Evolutionary conservation across 2,113 vertebrate species (phyloP).

Genomic region (Erythrolamprus reginae): DNA sequence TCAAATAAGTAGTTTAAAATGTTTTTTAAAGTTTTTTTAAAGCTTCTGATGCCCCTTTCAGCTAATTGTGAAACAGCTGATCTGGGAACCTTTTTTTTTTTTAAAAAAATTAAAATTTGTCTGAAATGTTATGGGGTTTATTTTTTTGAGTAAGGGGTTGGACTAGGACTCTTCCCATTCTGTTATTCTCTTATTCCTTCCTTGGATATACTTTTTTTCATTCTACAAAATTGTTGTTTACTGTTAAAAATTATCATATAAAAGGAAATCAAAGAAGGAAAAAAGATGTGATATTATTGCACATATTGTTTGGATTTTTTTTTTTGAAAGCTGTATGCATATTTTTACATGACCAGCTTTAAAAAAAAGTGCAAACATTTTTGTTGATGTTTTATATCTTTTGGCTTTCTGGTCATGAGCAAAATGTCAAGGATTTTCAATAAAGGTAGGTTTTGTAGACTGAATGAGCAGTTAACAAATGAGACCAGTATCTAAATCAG

Average conservation of each 20-base stretch:
- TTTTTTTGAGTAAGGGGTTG: background rate
- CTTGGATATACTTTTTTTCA: background rate
- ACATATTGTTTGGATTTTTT: background rate
- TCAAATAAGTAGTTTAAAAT: too few relatives aligned
- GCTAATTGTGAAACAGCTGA: too few relatives aligned
- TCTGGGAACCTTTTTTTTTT: too few relatives aligned
- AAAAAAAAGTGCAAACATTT: too few relatives aligned
- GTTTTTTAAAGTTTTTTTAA: too few relatives aligned
- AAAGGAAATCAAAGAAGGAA: background rate
- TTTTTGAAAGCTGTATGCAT: background rate
- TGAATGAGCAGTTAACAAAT: constrained; percentile 20
- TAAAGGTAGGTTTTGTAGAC: background rate
- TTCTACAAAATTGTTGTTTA: background rate
- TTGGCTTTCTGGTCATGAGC: constrained; percentile 16
- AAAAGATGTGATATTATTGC: background rate
- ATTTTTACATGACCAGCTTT: background rate
- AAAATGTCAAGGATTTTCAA: constrained; percentile 5
- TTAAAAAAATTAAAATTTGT: too few relatives aligned
- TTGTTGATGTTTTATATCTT: background rate
- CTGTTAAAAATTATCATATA: background rate
- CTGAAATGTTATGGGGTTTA: background rate
- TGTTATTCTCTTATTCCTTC: background rate
- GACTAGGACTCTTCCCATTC: background rate
- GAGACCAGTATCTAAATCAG: background rate
- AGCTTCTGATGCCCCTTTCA: too few relatives aligned